Evolutionary conservation across 2,797 vertebrate genomes (phyloP), one percentile per base, ranked within the genome.

Genomic region (Anguilla pacifica): DNA sequence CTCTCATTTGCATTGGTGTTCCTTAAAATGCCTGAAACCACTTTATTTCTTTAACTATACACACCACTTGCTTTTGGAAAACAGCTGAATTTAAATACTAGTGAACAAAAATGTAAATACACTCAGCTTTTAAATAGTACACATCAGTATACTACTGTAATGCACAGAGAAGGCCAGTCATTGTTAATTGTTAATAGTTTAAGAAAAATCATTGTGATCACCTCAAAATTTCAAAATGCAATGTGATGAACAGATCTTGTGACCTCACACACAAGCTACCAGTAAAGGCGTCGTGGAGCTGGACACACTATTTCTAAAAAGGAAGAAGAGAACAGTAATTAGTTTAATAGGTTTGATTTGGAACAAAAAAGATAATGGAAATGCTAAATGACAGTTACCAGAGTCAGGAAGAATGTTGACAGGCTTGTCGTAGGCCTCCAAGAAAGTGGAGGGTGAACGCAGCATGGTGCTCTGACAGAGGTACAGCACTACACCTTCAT

Each of bases 241-340:
- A 43, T 22, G 15, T 77, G 74, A 43, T 77, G 35, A 39, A 77
- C 43, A 43, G 13, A 19, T 17, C 74, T 43, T 6, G 15, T 22
- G 35, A 77, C 13, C 74, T 77, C 39, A 43, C 39, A 17, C 74
- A 4, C 6, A 43, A 39, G 39, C 85, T 85, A 85, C 84, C 86
- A 88, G 86, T 86, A 88, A 31, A 90, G 85, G 39, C 61, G 85
- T 2, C 28, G 84, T 72, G 55, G 83, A 7, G 86, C 91, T 53
- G 88, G 86, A 79, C 86, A 88, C 46, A 89, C 74, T 67, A 86
- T 87, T 85, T 89, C 88, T 90, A 85, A 77, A 49, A 88, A 64
- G 19, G 64, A 53, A 46, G 87, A 81, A n/a, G 64, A 57, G 43
- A 55, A 74, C 49, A 51, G 19, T 59, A 79, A 28, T 85, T 11